Base-by-base conservation (phyloP, 2,888 invertebrate species). In the Teleiodes luculella region DNA sequence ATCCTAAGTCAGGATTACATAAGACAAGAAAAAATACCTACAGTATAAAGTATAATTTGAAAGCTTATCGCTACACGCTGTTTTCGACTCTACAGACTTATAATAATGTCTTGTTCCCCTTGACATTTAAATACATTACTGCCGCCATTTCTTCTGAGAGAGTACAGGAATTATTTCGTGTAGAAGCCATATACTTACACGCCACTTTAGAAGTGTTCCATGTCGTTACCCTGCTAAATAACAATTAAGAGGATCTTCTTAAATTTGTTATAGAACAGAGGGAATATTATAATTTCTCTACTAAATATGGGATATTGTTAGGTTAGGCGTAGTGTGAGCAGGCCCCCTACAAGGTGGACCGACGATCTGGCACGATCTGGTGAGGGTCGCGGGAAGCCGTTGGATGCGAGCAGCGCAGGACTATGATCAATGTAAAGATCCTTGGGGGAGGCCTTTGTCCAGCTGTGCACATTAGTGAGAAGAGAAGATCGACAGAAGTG, bases 41-140 rank as follows among this genome's bases (percentile, higher is more conserved):
- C 24, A 24, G n/a, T n/a, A 24, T 24, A 6, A 24, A 6, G 6
- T 4, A 24, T 4, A 24, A 24, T 24, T 6, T 24, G 24, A 6
- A 24, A 24, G 24, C 41, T 16, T 14, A n/a, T 13, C 47, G 47
- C 33, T 47, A n/a, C 24, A n/a, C 37, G 37, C 49, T 20, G 13
- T n/a, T 13, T 18, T 49, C 28, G 10, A 4, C 8, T 20, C 36
- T 10, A 2, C 13, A 24, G 10, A 6, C 24, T 53, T 24, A 43
- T 52, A 43, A 52, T 43, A 52, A 52, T 35, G 52, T 35, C 43
- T 52, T 43, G 43, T 52, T 48, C 48, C 45, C 48, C 33, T 48
- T 53, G 48, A 33, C 53, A 48, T 53, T 53, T 14, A 41, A 48
- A 48, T 48, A 48, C 39, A 53, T 48, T 47, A 46, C 31, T 11